Evolutionary conservation across 2,113 vertebrate species (phyloP).

Genomic region (Sinocyclocheilus rhinocerous): DNA sequence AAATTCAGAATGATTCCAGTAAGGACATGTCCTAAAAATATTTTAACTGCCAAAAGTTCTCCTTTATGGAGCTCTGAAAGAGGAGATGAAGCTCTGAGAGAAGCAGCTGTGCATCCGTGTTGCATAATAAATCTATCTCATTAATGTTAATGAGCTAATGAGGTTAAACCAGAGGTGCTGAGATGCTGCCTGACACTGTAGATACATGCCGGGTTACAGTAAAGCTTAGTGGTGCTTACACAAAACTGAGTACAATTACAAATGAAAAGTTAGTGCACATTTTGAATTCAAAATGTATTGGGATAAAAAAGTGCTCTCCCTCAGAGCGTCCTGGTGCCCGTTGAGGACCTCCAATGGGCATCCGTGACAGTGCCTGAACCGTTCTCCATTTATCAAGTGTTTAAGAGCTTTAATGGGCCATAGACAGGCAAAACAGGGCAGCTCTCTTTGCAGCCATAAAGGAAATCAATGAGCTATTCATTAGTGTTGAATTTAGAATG

Average conservation of each 20-base stretch:
- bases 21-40: too few species aligned
- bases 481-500: conserved; percentile 75
- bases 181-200: conserved; percentile 45
- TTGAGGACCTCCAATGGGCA: conserved; percentile 9
- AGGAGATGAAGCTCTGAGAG: conserved; percentile 50
- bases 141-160: conserved; percentile 70
- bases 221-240: neutral
- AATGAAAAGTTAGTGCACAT: neutral
- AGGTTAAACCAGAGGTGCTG: conserved; percentile 59
- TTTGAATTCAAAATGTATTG: neutral
- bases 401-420: conserved; percentile 74
- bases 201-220: neutral
- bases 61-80: conserved; percentile 36
- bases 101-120: conserved; percentile 60
- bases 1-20: neutral
- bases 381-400: conserved; percentile 62
- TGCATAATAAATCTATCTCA: conserved; percentile 72
- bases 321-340: neutral
- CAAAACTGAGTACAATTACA: neutral
- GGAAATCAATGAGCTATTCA: conserved; percentile 84
- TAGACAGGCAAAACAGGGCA: conserved; percentile 73
- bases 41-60: neutral
- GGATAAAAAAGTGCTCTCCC: neutral
- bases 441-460: conserved; percentile 60
- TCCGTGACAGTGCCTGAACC: conserved; percentile 50